Evolutionary conservation across 2,888 invertebrate genomes (phyloP).

Genomic region (Erebia ligea): DNA sequence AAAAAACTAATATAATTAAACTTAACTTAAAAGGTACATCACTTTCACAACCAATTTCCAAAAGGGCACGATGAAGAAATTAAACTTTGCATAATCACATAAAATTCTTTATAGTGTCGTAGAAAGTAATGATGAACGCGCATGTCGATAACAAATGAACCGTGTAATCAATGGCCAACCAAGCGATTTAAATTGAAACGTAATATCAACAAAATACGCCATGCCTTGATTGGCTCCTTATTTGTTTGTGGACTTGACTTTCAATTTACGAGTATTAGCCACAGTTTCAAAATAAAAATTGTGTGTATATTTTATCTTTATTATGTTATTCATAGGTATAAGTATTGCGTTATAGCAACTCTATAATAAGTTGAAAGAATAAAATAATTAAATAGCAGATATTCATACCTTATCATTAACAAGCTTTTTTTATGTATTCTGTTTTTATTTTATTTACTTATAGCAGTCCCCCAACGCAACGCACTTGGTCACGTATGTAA

Average conservation of each 20-base stretch:
- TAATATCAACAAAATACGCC: constrained; percentile 36
- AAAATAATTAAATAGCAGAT: too few relatives aligned
- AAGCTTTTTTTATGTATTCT: too few relatives aligned
- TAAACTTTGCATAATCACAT: constrained; percentile 48
- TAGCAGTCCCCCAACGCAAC: too few relatives aligned
- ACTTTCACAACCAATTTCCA: constrained; percentile 8
- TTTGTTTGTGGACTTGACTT: constrained; percentile 9
- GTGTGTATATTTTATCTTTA: neutral
- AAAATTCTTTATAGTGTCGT: constrained; percentile 53
- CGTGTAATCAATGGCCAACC: constrained; percentile 43
- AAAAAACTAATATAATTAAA: neutral
- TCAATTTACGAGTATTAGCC: constrained; percentile 10
- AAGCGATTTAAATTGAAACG: constrained; percentile 42
- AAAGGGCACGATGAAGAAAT: constrained; percentile 60
- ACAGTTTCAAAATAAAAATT: constrained; percentile 4
- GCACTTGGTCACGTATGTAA: too few relatives aligned
- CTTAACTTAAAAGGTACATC: too few relatives aligned
- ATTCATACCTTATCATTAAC: too few relatives aligned
- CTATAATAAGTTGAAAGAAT: neutral
- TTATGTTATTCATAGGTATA: neutral
- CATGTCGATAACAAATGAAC: constrained; percentile 41
- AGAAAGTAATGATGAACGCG: constrained; percentile 43
- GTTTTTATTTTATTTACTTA: too few relatives aligned
- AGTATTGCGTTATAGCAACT: neutral
- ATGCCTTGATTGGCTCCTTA: constrained; percentile 22